Evolutionary conservation across 2,888 invertebrate species (phyloP), one percentile per base, ranked within the genome.

Genomic region (Acleris emargana): DNA sequence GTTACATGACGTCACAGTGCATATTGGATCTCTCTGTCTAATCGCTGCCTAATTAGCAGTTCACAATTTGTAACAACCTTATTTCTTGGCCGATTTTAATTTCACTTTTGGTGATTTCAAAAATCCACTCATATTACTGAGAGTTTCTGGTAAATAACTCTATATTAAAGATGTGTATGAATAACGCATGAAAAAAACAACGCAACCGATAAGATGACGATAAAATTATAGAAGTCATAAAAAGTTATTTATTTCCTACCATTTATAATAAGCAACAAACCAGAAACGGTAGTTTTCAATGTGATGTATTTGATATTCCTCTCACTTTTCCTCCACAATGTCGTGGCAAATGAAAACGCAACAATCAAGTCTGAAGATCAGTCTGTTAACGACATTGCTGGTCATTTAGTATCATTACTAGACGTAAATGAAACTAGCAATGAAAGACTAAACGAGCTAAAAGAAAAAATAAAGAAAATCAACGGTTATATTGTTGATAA

Each of bases 381-480:
- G 57, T 60, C 69, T 50, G 69, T 73, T 0, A 73, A 73, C 51
- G 73, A 78, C 25, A 72, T 84, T 22, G 80, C 82, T 9, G 68
- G 77, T 5, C 58, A 69, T 1, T 66, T 85, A 43, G 64, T 84
- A 1, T 61, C 62, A n/a, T 5, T 72, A 3, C 68, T 83, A 7
- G 73, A 75, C 1, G 66, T 68, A 0, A 62, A 54, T 62, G n/a
- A 43, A 17, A 42, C 58, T 25, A 71, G 72, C 1, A 76, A 71
- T 55, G 62, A 57, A 18, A 84, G 80, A 78, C 68, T 87, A 2
- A 75, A 75, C 61, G 82, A 88, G 52, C 72, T 91, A 0, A 83
- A 74, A 74, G 77, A 78, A 0, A 91, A 89, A 74, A 54, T 90
- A 4, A 70, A 75, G 0, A 79, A 72, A 38, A 83, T 91, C 7